phyloP scores from a whole-genome alignment of 2,888 invertebrate species.

The Calameuta filiformis region DNA sequence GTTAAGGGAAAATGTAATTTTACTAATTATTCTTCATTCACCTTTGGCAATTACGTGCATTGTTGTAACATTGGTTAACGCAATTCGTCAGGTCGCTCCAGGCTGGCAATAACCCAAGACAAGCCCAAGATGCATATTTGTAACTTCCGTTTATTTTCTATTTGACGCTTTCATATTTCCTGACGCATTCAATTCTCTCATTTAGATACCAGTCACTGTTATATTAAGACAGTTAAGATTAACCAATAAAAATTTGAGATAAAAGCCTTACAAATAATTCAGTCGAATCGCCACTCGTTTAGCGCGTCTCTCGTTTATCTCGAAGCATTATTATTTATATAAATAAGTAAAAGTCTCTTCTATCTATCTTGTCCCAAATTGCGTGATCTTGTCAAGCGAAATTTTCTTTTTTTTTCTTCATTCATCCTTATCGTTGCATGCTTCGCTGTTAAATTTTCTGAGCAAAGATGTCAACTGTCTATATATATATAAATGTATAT shows the following conservation, averaged over 20 bases:
- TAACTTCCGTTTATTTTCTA: not conserved
- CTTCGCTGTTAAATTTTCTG: not conserved
- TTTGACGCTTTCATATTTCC: not conserved
- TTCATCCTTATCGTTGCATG: not conserved
- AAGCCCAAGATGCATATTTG: not conserved
- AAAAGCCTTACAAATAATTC: not conserved
- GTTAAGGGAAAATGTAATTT: not conserved
- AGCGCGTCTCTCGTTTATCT: not conserved
- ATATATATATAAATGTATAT: not conserved
- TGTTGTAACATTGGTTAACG: not conserved
- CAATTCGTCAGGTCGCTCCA: not conserved
- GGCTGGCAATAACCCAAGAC: not conserved
- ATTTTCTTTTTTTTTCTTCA: not conserved
- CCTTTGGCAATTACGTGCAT: not conserved
- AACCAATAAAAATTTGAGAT: not conserved
- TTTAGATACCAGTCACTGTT: not conserved
- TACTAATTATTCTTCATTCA: not conserved
- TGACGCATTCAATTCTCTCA: not conserved
- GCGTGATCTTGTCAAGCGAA: not conserved
- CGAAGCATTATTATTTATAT: not conserved
- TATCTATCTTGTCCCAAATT: not conserved
- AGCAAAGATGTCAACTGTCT: not conserved
- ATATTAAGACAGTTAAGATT: not conserved
- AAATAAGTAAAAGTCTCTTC: not conserved
- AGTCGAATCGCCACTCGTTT: not conserved